Conservation (phyloP, 2,113 vertebrate genomes). For the Labeo catla region DNA sequence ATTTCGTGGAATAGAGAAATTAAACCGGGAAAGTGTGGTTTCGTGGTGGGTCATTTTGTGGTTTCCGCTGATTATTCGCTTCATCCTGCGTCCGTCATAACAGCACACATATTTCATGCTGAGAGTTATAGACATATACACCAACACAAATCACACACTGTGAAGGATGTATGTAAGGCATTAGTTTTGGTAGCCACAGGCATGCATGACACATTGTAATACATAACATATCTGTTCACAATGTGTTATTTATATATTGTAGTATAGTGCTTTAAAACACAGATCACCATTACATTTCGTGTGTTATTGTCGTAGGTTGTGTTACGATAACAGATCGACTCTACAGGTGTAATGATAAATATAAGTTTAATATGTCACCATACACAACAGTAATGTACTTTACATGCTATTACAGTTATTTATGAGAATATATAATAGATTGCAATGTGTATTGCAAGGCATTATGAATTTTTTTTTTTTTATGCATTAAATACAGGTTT, state of each 20-base stretch:
- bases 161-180: background rate
- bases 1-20: too few relatives aligned
- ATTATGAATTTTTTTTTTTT: background rate
- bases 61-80: constrained; percentile 33
- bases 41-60: background rate
- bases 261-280: background rate
- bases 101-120: constrained; percentile 1
- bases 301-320: background rate
- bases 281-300: background rate
- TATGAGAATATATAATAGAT: background rate
- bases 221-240: background rate
- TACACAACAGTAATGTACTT: background rate
- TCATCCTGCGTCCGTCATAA: constrained; percentile 11
- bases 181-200: background rate
- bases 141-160: background rate
- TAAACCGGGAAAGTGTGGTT: background rate
- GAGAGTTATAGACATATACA: background rate
- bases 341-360: background rate
- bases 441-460: background rate
- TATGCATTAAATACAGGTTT: background rate
- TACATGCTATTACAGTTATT: background rate
- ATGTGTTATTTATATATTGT: background rate
- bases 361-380: background rate
- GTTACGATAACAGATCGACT: background rate
- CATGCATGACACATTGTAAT: background rate